A percentile compares a stretch with the other conserved stretches of the same genome.
Conservation (phyloP, 2,888 invertebrate species). For the Brenthis daphne region DNA sequence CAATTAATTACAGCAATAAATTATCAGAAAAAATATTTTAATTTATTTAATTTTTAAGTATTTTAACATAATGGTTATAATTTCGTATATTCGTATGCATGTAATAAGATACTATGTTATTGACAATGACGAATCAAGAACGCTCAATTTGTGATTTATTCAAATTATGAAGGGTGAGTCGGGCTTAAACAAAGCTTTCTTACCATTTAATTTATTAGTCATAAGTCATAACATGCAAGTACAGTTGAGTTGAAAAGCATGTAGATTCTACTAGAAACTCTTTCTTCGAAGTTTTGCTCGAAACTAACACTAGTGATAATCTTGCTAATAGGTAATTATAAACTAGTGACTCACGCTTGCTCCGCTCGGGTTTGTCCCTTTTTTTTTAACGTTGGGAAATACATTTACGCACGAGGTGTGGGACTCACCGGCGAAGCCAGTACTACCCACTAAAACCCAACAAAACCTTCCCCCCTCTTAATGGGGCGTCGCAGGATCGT, state of each 20-base stretch:
- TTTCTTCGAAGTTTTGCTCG: not conserved
- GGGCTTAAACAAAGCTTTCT: constrained; percentile 52
- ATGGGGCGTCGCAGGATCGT: too few relatives aligned
- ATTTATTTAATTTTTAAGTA: not conserved
- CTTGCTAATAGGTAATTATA: too few relatives aligned
- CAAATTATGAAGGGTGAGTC: constrained; percentile 39
- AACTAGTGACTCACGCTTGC: too few relatives aligned
- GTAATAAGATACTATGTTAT: constrained; percentile 15
- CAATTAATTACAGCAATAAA: not conserved
- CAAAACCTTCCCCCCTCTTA: too few relatives aligned
- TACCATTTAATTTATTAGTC: constrained; percentile 45
- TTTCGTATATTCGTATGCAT: not conserved
- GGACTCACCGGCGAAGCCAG: too few relatives aligned
- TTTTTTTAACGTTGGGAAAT: too few relatives aligned
- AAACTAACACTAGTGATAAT: too few relatives aligned
- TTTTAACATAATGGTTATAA: constrained; percentile 33
- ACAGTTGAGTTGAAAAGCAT: constrained; percentile 42
- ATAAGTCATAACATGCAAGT: constrained; percentile 40
- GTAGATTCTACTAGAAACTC: not conserved
- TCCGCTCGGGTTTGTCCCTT: too few relatives aligned
- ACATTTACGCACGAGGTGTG: too few relatives aligned
- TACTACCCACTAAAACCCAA: too few relatives aligned
- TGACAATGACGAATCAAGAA: constrained; percentile 38
- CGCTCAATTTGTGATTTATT: constrained; percentile 44
- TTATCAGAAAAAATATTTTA: too few relatives aligned